phyloP scores from a whole-genome alignment of 2,888 invertebrate genomes.

The Lasioglossum leucozonium region DNA sequence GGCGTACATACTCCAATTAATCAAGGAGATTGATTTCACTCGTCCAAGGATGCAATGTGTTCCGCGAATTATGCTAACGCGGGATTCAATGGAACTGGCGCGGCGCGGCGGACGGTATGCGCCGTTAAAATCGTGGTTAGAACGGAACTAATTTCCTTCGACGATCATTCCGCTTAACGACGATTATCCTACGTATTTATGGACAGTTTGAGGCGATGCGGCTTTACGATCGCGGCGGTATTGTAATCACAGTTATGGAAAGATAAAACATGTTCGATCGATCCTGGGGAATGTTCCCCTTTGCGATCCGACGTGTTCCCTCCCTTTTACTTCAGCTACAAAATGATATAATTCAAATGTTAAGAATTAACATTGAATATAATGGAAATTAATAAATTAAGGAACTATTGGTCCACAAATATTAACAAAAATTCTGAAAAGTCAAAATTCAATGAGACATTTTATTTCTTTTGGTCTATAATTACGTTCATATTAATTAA shows the following conservation, averaged over 20 bases:
- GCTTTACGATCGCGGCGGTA: not conserved
- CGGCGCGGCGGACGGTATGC: not conserved
- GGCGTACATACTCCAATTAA: not conserved
- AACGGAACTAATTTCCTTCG: slow-evolving; percentile 32
- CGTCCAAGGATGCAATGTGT: slow-evolving; percentile 2
- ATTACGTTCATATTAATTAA: no score
- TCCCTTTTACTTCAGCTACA: no score
- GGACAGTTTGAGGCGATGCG: slow-evolving; percentile 12
- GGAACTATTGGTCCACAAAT: no score
- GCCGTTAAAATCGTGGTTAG: slow-evolving; percentile 13
- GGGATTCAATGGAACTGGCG: not conserved
- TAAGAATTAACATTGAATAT: no score
- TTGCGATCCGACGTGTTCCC: no score
- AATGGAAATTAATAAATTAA: no score
- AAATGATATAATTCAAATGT: no score
- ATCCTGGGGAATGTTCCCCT: not conserved
- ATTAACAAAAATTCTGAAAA: no score
- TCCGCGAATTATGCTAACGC: slow-evolving; percentile 13
- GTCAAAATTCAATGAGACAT: no score
- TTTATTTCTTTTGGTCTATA: no score
- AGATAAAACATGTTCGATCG: not conserved
- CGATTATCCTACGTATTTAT: slow-evolving; percentile 13
- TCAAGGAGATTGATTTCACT: not conserved
- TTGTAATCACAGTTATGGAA: not conserved
- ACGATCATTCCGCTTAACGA: slow-evolving; percentile 15